Evolutionary conservation across 1,140 invertebrate genomes (phyloP), one percentile per base, ranked within the genome.

Genomic region (Aphis craccivora): DNA sequence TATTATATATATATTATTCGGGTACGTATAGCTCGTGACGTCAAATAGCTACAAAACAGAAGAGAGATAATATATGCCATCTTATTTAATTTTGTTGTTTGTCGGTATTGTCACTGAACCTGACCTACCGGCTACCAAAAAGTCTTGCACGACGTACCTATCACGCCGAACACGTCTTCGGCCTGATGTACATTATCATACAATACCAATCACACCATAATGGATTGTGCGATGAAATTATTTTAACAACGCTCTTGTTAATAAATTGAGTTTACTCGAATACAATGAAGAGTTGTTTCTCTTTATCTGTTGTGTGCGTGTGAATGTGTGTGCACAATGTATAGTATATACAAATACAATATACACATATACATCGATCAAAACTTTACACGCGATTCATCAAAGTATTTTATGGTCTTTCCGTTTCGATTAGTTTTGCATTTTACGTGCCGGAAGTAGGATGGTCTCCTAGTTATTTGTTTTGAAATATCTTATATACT

Each of bases 301-400:
- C 37, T 40, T 37, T 84, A 84, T 84, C 23, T 40, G 83, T 2
- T 43, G 8, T 43, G 23, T 11, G 18, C 40, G 83, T 76, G 60
- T 67, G 30, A n/a, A 14, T 60, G 55, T 22, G 35, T 76, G 30
- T n/a, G 67, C 48, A 51, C 48, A 51, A 51, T 51, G 48, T 14
- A 20, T 14, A 51, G 18, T 51, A 11, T 48, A 51, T 3, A 51
- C 25, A 76, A n/a, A 18, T 20, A 76, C 30, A n/a, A 76, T 25
- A 11, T 40, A 40, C 20, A 37, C 20, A 37, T 40, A 25, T n/a
- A 48, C 30, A 51, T 87, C 43, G 86, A 48, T 87, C 86, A 87
- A 87, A 87, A 48, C 43, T 87, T 87, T 87, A 87, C 86, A 87
- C 43, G 43, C 86, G 30, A 87, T 87, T 87, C 43, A n/a, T 87